phyloP scores from a whole-genome alignment of 2,888 invertebrate genomes.

The Mermis nigrescens region DNA sequence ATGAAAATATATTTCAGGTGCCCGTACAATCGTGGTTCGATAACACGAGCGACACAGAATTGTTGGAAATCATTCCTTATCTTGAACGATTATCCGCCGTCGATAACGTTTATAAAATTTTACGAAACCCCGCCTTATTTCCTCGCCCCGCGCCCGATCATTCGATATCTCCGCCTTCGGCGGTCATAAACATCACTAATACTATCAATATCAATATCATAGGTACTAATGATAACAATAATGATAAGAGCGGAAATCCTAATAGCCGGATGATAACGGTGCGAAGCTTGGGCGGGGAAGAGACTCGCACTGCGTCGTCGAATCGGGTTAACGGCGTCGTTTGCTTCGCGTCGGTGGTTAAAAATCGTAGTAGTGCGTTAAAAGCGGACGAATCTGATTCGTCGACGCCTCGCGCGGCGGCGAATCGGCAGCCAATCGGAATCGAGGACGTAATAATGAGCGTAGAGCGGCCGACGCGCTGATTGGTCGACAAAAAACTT shows the following conservation, averaged over 20 bases:
- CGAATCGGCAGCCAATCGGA: background rate
- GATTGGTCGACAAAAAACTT: too few species aligned
- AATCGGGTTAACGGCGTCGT: background rate
- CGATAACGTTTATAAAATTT: slow-evolving; percentile 52
- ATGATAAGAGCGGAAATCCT: background rate
- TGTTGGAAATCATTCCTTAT: slow-evolving; percentile 87
- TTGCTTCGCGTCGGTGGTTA: background rate
- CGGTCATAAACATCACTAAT: too few species aligned
- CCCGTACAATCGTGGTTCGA: slow-evolving; percentile 99
- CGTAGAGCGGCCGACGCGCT: background rate
- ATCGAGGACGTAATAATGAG: background rate
- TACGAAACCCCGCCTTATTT: too few species aligned
- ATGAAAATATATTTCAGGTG: slow-evolving; percentile 47
- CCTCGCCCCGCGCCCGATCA: too few species aligned
- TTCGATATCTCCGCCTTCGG: too few species aligned
- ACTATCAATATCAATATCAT: too few species aligned
- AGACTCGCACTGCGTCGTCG: background rate
- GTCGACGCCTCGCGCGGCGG: too few species aligned
- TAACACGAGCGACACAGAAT: slow-evolving; percentile 88
- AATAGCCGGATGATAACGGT: background rate
- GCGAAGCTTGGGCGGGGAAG: too few species aligned
- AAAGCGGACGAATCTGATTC: too few species aligned
- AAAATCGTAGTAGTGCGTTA: background rate
- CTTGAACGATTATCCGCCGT: slow-evolving; percentile 90
- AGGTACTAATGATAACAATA: background rate